phyloP scores from a whole-genome alignment of 2,888 invertebrate species.

The Cephus spinipes region DNA sequence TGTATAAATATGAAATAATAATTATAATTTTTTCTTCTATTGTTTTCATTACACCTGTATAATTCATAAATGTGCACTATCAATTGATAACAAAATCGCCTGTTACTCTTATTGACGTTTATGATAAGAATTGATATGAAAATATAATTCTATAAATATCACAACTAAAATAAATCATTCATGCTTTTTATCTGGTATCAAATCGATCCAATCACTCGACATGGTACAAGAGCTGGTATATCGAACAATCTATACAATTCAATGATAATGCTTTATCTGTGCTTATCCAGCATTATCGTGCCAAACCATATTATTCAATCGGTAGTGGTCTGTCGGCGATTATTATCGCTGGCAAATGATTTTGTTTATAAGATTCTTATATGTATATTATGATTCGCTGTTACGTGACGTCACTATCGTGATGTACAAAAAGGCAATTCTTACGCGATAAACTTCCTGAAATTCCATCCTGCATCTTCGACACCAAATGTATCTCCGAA shows the following conservation, averaged over 20 bases:
- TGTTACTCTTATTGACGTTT: too few relatives aligned
- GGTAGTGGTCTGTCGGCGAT: neutral
- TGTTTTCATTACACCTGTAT: too few relatives aligned
- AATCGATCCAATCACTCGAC: neutral
- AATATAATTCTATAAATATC: too few relatives aligned
- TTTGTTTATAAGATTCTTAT: neutral
- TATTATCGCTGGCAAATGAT: neutral
- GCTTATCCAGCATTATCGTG: neutral
- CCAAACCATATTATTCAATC: neutral
- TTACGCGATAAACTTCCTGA: neutral
- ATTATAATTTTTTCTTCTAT: neutral
- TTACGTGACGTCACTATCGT: neutral
- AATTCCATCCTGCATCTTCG: neutral
- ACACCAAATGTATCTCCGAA: neutral
- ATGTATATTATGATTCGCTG: neutral
- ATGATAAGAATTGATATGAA: too few relatives aligned
- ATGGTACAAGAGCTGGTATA: neutral
- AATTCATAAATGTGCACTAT: too few relatives aligned
- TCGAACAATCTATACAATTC: neutral
- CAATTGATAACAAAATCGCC: too few relatives aligned
- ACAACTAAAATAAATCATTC: too few relatives aligned
- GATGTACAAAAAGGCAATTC: neutral
- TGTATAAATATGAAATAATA: neutral
- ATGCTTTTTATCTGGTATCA: neutral
- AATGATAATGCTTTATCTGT: neutral